Evolutionary conservation across 2,797 vertebrate species (phyloP).

Genomic region (Furcifer pardalis): DNA sequence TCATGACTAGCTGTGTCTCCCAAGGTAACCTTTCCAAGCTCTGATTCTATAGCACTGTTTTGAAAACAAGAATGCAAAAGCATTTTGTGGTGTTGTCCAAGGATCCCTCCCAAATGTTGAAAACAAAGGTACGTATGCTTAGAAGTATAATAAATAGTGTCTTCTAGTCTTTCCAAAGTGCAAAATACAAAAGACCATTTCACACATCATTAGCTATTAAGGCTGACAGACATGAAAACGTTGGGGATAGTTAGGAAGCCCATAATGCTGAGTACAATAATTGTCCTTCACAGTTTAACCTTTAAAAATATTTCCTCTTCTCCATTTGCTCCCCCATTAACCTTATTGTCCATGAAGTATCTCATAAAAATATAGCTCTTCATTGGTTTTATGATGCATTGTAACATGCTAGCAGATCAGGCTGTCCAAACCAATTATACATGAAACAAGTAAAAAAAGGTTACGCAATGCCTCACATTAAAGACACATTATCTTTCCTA

Average conservation of each 20-base stretch:
- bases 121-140: neutral
- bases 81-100: neutral
- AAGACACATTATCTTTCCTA: constrained; percentile 8
- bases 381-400: constrained; percentile 63
- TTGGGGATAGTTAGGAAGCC: constrained; percentile 31
- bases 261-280: constrained; percentile 35
- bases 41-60: neutral
- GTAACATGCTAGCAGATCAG: constrained; percentile 1
- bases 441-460: neutral
- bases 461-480: constrained; percentile 24
- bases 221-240: constrained; percentile 23
- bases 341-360: constrained; percentile 57
- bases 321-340: constrained; percentile 53
- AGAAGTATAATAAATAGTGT: neutral
- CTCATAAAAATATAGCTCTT: constrained; percentile 57
- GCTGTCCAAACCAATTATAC: constrained; percentile 16
- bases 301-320: constrained; percentile 51
- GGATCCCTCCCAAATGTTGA: neutral
- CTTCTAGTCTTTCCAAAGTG: constrained; percentile 1
- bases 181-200: constrained; percentile 2
- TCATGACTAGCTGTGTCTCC: no score
- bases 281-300: constrained; percentile 56
- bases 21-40: neutral
- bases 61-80: neutral
- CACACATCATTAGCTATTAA: constrained; percentile 31